Evolutionary conservation across 2,888 invertebrate species (phyloP).

Genomic region (Phytoseiulus persimilis): DNA sequence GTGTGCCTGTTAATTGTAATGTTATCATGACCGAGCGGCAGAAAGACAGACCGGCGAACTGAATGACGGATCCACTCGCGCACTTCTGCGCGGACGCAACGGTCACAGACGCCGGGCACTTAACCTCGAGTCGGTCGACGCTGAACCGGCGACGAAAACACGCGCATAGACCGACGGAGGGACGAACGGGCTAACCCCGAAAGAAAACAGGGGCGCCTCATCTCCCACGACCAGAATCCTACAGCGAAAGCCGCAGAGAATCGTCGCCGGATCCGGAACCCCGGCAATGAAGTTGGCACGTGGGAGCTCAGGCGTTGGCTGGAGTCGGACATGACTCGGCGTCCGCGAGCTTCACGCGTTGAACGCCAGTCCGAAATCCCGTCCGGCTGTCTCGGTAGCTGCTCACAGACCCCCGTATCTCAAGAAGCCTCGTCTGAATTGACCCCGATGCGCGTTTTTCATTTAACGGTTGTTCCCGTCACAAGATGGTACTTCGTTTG

Average conservation of each 20-base stretch:
- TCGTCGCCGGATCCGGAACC: neutral
- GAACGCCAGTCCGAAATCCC: neutral
- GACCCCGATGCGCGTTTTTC: neutral
- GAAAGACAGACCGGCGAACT: neutral
- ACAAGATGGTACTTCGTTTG: neutral
- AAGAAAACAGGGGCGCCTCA: neutral
- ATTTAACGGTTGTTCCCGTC: neutral
- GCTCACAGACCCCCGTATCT: neutral
- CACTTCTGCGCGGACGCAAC: neutral
- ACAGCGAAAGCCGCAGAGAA: neutral
- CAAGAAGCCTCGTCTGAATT: neutral
- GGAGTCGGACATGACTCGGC: neutral
- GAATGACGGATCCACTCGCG: neutral
- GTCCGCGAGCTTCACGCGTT: neutral
- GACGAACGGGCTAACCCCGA: neutral
- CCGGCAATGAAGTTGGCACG: neutral
- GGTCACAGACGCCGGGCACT: neutral
- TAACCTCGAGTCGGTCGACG: neutral
- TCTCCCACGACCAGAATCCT: neutral
- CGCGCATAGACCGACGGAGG: neutral
- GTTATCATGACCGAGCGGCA: neutral
- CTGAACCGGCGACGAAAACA: neutral
- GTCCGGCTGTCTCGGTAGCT: neutral
- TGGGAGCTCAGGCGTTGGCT: neutral
- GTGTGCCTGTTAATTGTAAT: neutral